Evolutionary conservation across 1,140 invertebrate species (phyloP).

Genomic region (Bombyx mori): DNA sequence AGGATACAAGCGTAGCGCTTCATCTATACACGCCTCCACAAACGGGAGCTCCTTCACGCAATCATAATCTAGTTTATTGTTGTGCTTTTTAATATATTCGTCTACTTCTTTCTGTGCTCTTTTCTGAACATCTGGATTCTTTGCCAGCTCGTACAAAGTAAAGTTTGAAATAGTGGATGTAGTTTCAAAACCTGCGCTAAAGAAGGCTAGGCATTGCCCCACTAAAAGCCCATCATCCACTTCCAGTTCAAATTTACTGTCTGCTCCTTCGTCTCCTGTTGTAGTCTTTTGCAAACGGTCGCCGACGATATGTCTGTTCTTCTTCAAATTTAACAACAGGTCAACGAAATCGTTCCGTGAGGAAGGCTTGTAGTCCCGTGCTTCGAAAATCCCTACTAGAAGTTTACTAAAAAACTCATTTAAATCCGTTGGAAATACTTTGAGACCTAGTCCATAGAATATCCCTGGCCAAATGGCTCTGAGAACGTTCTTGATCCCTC

Average conservation of each 20-base stretch:
- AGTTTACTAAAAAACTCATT: constrained; percentile 1
- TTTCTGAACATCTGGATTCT: constrained; percentile 68
- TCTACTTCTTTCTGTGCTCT: constrained; percentile 71
- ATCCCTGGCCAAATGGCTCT: constrained; percentile 26
- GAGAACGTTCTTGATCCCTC: constrained; percentile 1
- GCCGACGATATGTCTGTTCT: constrained; percentile 11
- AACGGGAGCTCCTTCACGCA: constrained; percentile 49
- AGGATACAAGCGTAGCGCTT: constrained; percentile 44
- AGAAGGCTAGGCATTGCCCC: constrained; percentile 77
- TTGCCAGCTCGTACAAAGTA: constrained; percentile 68
- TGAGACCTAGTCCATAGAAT: constrained; percentile 23
- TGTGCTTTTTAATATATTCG: constrained; percentile 34
- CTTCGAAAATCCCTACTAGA: constrained; percentile 3
- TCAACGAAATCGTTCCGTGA: constrained; percentile 26
- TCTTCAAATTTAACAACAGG: constrained; percentile 20
- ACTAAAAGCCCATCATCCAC: constrained; percentile 68
- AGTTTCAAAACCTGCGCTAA: constrained; percentile 73
- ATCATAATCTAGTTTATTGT: constrained; percentile 50
- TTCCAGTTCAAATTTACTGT: constrained; percentile 8
- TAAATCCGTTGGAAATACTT: constrained; percentile 18
- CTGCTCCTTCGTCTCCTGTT: too few relatives aligned
- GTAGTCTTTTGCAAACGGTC: constrained; percentile 11
- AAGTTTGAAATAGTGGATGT: constrained; percentile 60
- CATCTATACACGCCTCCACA: constrained; percentile 33
- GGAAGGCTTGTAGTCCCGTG: constrained; percentile 14